Evolutionary conservation across 2,113 vertebrate species (phyloP).

Genomic region (Esox niger): DNA sequence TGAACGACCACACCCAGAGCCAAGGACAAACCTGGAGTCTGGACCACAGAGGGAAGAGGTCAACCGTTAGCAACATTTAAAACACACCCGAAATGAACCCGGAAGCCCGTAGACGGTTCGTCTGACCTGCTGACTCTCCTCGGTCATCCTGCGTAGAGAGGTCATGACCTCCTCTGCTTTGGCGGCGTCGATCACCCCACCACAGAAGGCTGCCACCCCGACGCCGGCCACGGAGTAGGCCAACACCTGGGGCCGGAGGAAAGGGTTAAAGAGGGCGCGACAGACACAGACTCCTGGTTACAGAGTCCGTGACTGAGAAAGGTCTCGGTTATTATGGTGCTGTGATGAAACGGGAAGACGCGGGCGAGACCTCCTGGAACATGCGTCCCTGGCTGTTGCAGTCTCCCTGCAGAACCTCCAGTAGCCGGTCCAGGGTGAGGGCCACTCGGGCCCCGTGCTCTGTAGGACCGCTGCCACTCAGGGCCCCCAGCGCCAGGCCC

Average conservation of each 20-base stretch:
- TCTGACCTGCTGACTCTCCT: constrained; percentile 89
- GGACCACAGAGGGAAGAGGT: constrained; percentile 6
- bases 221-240: constrained; percentile 86
- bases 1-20: constrained; percentile 84
- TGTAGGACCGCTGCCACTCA: constrained; percentile 77
- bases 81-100: constrained; percentile 5
- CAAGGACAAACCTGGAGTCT: constrained; percentile 92
- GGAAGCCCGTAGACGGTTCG: not conserved
- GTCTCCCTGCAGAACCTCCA: constrained; percentile 68
- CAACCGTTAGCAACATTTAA: not conserved
- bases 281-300: too few species aligned
- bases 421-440: constrained; percentile 71
- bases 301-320: too few species aligned
- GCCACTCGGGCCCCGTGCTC: constrained; percentile 69
- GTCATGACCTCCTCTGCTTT: constrained; percentile 86
- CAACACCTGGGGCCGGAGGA: constrained; percentile 73
- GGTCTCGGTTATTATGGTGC: too few species aligned
- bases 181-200: constrained; percentile 74
- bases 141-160: constrained; percentile 76
- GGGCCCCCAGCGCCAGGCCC: constrained; percentile 81
- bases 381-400: constrained; percentile 78
- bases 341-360: not conserved
- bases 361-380: constrained; percentile 83
- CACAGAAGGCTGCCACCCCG: constrained; percentile 82
- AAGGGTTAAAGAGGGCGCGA: not conserved